Evolutionary conservation across 2,888 invertebrate genomes (phyloP).

Genomic region (Drosophila formosana): DNA sequence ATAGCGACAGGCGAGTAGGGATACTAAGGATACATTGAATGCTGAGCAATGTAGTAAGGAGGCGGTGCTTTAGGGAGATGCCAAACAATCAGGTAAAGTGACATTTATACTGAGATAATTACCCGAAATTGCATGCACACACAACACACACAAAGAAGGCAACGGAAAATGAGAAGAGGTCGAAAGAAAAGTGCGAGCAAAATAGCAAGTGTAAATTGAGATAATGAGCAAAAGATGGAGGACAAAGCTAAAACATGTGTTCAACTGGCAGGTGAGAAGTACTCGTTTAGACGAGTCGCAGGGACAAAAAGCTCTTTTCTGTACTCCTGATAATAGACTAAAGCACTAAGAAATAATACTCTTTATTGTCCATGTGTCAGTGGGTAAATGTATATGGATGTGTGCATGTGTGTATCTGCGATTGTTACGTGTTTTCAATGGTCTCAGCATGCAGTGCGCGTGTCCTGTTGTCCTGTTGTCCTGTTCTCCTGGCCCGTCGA

Average conservation of each 20-base stretch:
- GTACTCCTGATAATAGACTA: slow-evolving; percentile 53
- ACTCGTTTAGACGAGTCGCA: background rate
- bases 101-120: slow-evolving; percentile 70
- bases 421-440: slow-evolving; percentile 60
- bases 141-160: slow-evolving; percentile 12
- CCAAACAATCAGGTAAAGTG: slow-evolving; percentile 69
- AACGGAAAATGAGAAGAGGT: background rate
- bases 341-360: slow-evolving; percentile 33
- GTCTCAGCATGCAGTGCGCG: slow-evolving; percentile 25
- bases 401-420: slow-evolving; percentile 12
- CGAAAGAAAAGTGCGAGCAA: slow-evolving; percentile 4
- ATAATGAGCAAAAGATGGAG: slow-evolving; percentile 26
- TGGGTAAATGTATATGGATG: background rate
- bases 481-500: slow-evolving; percentile 30
- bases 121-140: slow-evolving; percentile 58
- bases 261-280: slow-evolving; percentile 24
- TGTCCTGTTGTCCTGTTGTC: slow-evolving; percentile 22
- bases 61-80: slow-evolving; percentile 38
- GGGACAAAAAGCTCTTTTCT: slow-evolving; percentile 31
- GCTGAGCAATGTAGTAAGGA: background rate
- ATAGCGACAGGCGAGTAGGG: background rate
- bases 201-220: slow-evolving; percentile 21
- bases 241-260: slow-evolving; percentile 16
- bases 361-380: slow-evolving; percentile 16
- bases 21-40: slow-evolving; percentile 8